Base-by-base conservation (phyloP, 2,888 invertebrate genomes). In the Ophion ellenae region DNA sequence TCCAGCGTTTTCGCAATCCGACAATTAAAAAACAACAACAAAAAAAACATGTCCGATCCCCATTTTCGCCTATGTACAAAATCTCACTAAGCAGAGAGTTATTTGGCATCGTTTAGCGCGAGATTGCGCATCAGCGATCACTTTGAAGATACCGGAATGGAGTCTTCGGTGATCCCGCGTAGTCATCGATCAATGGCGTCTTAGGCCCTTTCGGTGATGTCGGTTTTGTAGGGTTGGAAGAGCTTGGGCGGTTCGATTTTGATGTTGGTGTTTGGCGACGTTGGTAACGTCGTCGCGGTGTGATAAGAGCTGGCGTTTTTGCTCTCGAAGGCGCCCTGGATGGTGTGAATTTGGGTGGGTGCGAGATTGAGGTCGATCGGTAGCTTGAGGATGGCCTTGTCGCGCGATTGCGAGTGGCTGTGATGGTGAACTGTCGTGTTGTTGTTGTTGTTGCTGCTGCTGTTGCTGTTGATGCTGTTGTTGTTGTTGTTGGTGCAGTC, bases 171-270 rank as follows among this genome's bases (percentile, higher is more conserved):
- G 40, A 40, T 40, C 2, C 1, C 24, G 24, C 24, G 24, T 24
- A 2, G 24, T 24, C 24, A 24, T 24, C 24, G 24, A 24, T 24
- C 24, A 53, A 14, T 11, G 14, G 53, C 4, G 14, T 11, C 61
- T 89, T 91, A 93, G 83, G 91, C 92, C 61, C 91, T 92, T 63
- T 93, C 92, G 9, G 90, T 53, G 47, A 93, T 90, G 74, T 96
- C 96, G 73, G 95, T 95, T 90, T 97, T 97, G 94, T 97, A 97
- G 0, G 97, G 97, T 92, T 97, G 97, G 92, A 97, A 97, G 36
- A 97, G 94, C 91, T 97, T 96, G 0, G 96, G 96, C 36, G 91
- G 92, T n/a, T 92, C 91, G 89, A 94, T 90, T 90, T 94, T 90
- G 83, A 90, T 90, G 47, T 89, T 87, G 75, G 87, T 74, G n/a